These are phyloP conservation scores for Nyctalus aviator DNA, from an alignment of 2,797 vertebrate genomes.

Conservation along the genomic window DNA sequence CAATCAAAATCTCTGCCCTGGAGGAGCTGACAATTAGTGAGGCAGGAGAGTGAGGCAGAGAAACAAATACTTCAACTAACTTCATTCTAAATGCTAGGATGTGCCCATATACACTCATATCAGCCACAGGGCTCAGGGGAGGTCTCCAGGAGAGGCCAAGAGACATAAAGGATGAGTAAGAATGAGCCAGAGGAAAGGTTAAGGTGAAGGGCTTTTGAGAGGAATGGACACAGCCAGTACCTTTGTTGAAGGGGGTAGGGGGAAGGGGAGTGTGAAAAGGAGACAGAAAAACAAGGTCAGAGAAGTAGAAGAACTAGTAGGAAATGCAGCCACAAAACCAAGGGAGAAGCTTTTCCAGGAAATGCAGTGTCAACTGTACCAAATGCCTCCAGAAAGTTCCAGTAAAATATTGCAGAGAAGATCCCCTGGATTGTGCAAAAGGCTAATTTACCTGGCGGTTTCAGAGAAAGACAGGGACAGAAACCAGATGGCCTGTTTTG, in stretches of 20 bases:
- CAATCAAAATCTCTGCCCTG: not conserved
- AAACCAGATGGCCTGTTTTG: conserved; percentile 47
- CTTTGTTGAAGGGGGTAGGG: not conserved
- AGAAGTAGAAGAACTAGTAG: not conserved
- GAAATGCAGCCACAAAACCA: conserved; percentile 13
- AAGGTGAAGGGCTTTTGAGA: not conserved
- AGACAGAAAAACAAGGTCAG: not conserved
- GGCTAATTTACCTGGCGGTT: not conserved
- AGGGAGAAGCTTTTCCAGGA: not conserved
- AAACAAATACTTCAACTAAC: not conserved
- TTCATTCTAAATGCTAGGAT: not conserved
- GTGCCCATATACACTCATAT: not conserved
- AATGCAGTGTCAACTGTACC: not conserved
- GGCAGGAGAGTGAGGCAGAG: not conserved
- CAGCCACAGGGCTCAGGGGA: not conserved
- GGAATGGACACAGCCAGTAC: not conserved
- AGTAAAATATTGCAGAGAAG: not conserved
- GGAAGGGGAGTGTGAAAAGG: not conserved
- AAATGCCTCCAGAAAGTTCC: conserved; percentile 45
- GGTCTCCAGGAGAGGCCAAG: not conserved
- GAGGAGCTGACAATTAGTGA: not conserved
- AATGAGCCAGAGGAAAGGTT: not conserved
- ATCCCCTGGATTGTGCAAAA: not conserved
- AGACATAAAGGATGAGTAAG: not conserved
- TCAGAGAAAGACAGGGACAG: not conserved